Conservation (phyloP, 2,888 invertebrate genomes). For the Volucella inanis region DNA sequence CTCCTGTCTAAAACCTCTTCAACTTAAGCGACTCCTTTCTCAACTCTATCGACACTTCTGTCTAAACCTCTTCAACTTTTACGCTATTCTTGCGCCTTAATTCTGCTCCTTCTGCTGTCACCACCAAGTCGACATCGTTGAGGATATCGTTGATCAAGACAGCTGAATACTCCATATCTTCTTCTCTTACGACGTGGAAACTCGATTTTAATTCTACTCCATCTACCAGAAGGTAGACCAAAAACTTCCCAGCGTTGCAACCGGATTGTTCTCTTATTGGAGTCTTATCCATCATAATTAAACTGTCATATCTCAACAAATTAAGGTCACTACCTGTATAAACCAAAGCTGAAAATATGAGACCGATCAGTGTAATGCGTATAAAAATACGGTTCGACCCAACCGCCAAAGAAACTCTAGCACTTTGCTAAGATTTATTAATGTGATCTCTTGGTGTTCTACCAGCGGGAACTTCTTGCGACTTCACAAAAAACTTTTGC, state of each 20-base stretch:
- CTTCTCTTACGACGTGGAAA: constrained; percentile 13
- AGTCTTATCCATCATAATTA: constrained; percentile 9
- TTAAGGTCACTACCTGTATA: constrained; percentile 47
- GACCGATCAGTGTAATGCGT: not conserved
- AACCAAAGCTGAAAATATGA: constrained; percentile 38
- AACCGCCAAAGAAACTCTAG: constrained; percentile 4
- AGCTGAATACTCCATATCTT: constrained; percentile 20
- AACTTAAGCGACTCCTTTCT: not conserved
- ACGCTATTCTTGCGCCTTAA: not conserved
- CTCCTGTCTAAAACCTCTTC: not conserved
- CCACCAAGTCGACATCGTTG: constrained; percentile 19
- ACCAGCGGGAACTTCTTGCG: constrained; percentile 29
- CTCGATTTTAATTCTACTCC: not conserved
- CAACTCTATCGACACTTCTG: constrained; percentile 1
- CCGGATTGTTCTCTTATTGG: not conserved
- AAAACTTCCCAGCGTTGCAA: constrained; percentile 17
- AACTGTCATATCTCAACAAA: constrained; percentile 33
- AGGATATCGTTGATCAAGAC: constrained; percentile 14
- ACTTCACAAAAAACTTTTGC: constrained; percentile 43
- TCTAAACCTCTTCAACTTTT: not conserved
- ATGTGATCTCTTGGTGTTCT: too few relatives aligned
- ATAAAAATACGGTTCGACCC: constrained; percentile 27
- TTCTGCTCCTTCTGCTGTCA: too few relatives aligned
- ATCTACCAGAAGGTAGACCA: constrained; percentile 3
- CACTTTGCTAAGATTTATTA: constrained; percentile 3